phyloP scores from a whole-genome alignment of 2,888 invertebrate genomes.

The Oligia latruncula region DNA sequence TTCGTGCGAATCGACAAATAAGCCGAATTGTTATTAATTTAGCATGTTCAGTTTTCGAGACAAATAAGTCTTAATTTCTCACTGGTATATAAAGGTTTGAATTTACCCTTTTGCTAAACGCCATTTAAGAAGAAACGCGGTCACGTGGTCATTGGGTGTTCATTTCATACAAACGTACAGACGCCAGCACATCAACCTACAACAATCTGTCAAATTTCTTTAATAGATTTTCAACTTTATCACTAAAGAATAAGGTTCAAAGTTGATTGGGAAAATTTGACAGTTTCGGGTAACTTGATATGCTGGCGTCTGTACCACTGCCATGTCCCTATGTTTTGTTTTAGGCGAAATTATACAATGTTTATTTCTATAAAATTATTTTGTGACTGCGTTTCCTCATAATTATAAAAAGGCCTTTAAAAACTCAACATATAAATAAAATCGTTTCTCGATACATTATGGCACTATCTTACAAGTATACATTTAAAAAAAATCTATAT shows the following conservation, averaged over 20 bases:
- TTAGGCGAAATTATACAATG: neutral
- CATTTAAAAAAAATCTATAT: slow-evolving; percentile 36
- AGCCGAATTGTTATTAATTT: neutral
- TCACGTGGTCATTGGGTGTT: too few relatives aligned
- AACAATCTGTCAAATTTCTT: too few relatives aligned
- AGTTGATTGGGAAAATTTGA: too few relatives aligned
- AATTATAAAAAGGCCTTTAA: neutral
- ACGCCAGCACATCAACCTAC: too few relatives aligned
- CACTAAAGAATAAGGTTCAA: too few relatives aligned
- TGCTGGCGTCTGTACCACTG: too few relatives aligned
- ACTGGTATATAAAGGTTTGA: slow-evolving; percentile 31
- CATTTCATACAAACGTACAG: too few relatives aligned
- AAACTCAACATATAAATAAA: slow-evolving; percentile 12
- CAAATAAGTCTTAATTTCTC: slow-evolving; percentile 46
- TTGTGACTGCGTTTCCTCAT: neutral
- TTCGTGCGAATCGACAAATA: neutral
- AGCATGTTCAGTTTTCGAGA: neutral
- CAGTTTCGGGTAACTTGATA: too few relatives aligned
- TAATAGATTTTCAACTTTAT: too few relatives aligned
- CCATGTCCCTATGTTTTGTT: neutral
- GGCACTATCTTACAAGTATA: slow-evolving; percentile 58
- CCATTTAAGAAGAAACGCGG: neutral
- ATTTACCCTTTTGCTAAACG: neutral
- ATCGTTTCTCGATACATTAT: slow-evolving; percentile 38
- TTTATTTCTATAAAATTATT: neutral